Evolutionary conservation across 1,140 invertebrate genomes (phyloP), one percentile per base, ranked within the genome.

Genomic region (Carcinoscorpius rotundicauda): DNA sequence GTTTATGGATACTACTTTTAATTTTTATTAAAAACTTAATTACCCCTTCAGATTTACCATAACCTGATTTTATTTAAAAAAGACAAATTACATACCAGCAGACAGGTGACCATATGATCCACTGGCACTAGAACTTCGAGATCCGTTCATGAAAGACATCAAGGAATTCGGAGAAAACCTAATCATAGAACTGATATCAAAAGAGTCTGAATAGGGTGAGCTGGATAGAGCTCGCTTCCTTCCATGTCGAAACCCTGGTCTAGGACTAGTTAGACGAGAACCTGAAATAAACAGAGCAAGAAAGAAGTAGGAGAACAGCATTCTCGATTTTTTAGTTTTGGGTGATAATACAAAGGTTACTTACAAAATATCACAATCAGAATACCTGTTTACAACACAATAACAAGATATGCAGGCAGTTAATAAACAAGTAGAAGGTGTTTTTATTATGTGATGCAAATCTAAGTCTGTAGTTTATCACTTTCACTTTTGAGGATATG

Each of bases 161-260:
- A 97, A 78, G 53, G 92, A 95, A 71, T 93, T 95, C 0, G 93
- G 94, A 10, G 93, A 97, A 71, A 93, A 92, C 66, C 93, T 83
- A 70, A 97, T 96, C 82, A 97, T 89, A 60, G 92, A 94, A 73
- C 91, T 92, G 72, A 98, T 87, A 76, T 97, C 93, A 73, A 96
- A 84, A 8, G 89, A 90, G 75, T 97, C 93, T 0, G 92, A 93
- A 72, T 96, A 95, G 0, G 94, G 93, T 9, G 93, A 97, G 75
- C 90, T 91, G 59, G 92, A 96, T 1, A 96, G 80, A 0, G 93
- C 92, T 61, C 94, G 81, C 75, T 97, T 98, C 48, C 68, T 50
- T 6, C 68, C 65, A 62, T 66, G 64, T 3, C 67, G 52, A 59
- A 55, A 6, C n/a, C 55, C 50, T 4, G 66, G 53, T 50, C 63